These are phyloP conservation scores for Pachyuromys duprasi DNA, from an alignment of 2,797 vertebrate species.

Conservation along the genomic window DNA sequence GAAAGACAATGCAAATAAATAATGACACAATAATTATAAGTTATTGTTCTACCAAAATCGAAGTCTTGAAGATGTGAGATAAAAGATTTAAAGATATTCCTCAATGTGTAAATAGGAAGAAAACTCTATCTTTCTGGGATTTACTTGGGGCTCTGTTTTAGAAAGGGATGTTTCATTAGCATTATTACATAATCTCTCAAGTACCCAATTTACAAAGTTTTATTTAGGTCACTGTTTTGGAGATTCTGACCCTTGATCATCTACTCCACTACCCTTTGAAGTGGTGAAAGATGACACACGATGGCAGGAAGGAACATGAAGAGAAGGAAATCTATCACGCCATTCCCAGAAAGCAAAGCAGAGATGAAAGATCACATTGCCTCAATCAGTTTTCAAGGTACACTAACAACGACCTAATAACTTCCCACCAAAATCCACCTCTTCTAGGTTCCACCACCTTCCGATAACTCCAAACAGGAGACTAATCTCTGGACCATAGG, in stretches of 20 bases:
- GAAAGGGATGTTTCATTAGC: neutral
- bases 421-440: neutral
- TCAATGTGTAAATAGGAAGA: neutral
- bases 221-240: neutral
- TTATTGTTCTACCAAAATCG: neutral
- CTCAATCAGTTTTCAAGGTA: neutral
- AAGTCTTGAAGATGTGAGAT: conserved; percentile 18
- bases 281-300: neutral
- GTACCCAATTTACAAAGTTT: neutral
- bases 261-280: neutral
- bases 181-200: neutral
- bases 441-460: neutral
- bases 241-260: neutral
- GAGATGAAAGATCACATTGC: neutral
- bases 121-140: conserved; percentile 40
- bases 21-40: conserved; percentile 6
- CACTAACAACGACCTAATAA: neutral
- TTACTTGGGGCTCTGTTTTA: neutral
- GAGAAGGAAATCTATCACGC: neutral
- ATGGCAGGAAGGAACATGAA: neutral
- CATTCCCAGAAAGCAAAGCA: neutral
- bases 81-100: conserved; percentile 44
- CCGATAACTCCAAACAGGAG: fast-evolving
- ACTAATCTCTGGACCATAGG: neutral
- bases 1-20: conserved; percentile 56